Conservation (phyloP, 53 echinoderm and acorn worm species). For the Arbacia lixula region DNA sequence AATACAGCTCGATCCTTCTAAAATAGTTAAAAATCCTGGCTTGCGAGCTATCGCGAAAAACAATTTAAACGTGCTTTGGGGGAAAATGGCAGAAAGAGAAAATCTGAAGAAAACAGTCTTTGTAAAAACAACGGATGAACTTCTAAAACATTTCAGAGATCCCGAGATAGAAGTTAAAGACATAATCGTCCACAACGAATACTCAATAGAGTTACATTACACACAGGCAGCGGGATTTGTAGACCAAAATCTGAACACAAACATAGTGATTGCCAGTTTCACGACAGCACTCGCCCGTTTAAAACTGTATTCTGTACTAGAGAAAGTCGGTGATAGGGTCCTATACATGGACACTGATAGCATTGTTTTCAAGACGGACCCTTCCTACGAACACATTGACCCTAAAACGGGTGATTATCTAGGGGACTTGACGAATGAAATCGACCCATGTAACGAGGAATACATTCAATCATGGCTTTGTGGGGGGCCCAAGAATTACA, state of each 20-base stretch:
- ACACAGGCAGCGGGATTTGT: not conserved
- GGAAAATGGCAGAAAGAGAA: slow-evolving; percentile 13
- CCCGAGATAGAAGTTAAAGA: not conserved
- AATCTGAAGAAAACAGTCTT: not conserved
- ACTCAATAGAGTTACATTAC: slow-evolving; percentile 23
- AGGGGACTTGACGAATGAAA: slow-evolving; percentile 68
- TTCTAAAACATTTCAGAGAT: not conserved
- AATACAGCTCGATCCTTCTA: not conserved
- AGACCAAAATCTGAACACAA: slow-evolving; percentile 35
- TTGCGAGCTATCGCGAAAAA: slow-evolving; percentile 48
- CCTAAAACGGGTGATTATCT: slow-evolving; percentile 67
- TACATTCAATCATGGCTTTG: slow-evolving; percentile 28
- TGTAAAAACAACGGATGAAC: not conserved
- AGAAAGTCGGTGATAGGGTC: slow-evolving; percentile 30
- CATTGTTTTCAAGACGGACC: slow-evolving; percentile 55
- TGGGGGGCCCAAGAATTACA: slow-evolving; percentile 32
- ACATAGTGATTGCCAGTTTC: slow-evolving; percentile 62
- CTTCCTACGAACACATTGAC: slow-evolving; percentile 29
- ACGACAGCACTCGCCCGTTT: slow-evolving; percentile 57
- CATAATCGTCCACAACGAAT: not conserved
- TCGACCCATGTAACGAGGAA: slow-evolving; percentile 23
- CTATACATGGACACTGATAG: slow-evolving; percentile 67
- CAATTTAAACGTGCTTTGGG: slow-evolving; percentile 45
- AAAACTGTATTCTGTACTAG: slow-evolving; percentile 42
- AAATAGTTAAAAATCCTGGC: not conserved